phyloP scores from a whole-genome alignment of 2,113 vertebrate species.

The Stigmatopora nigra region DNA sequence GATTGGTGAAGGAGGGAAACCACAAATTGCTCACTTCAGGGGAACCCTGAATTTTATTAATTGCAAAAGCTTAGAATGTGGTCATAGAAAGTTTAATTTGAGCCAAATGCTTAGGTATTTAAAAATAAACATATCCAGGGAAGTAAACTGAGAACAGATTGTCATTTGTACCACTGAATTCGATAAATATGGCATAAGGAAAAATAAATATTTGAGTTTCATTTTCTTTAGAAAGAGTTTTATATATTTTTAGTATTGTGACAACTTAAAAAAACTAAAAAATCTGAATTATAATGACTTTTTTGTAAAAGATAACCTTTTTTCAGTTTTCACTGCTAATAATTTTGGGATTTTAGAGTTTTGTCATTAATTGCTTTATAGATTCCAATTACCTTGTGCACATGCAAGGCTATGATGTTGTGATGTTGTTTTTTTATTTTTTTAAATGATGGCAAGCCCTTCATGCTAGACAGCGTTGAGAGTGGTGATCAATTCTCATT shows the following conservation, averaged over 20 bases:
- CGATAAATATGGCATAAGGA: too few species aligned
- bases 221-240: too few species aligned
- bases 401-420: constrained; percentile 1
- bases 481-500: constrained; percentile 69
- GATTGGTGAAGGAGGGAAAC: background rate
- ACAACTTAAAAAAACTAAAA: too few species aligned
- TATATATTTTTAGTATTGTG: background rate
- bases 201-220: too few species aligned
- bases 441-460: constrained; percentile 52
- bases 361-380: background rate
- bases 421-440: constrained; percentile 21
- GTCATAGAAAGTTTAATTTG: background rate
- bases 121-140: too few species aligned
- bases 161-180: too few species aligned
- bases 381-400: background rate
- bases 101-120: background rate
- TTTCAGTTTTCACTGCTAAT: background rate
- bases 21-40: background rate
- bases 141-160: too few species aligned
- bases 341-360: background rate
- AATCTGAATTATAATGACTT: too few species aligned
- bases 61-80: background rate
- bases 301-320: background rate
- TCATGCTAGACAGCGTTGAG: constrained; percentile 54
- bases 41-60: background rate